phyloP scores from a whole-genome alignment of 2,888 invertebrate genomes.

The Nymphalis polychloros region DNA sequence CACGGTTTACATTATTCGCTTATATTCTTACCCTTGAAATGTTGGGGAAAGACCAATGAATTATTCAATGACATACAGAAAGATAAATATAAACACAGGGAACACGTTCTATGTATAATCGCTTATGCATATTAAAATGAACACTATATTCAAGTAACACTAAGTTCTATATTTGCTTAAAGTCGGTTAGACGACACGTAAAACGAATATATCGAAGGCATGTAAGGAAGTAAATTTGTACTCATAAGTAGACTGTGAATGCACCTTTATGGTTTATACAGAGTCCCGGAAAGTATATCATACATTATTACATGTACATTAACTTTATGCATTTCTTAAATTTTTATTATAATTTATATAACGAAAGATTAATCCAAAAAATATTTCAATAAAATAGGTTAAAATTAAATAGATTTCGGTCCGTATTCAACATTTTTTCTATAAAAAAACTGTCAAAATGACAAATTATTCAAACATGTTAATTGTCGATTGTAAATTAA shows the following conservation, averaged over 20 bases:
- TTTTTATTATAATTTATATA: neutral
- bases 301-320: slow-evolving; percentile 9
- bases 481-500: too few relatives aligned
- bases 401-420: too few relatives aligned
- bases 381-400: too few relatives aligned
- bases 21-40: slow-evolving; percentile 80
- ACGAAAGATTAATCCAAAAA: too few relatives aligned
- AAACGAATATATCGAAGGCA: slow-evolving; percentile 76
- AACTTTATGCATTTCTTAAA: slow-evolving; percentile 11
- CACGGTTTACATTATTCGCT: slow-evolving; percentile 54
- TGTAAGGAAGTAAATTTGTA: slow-evolving; percentile 73
- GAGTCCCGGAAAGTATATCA: slow-evolving; percentile 46
- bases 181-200: slow-evolving; percentile 65
- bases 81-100: slow-evolving; percentile 77
- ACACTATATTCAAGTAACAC: slow-evolving; percentile 52
- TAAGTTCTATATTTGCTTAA: slow-evolving; percentile 71
- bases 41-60: slow-evolving; percentile 77
- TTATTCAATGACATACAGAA: slow-evolving; percentile 80
- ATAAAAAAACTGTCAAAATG: too few relatives aligned
- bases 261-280: slow-evolving; percentile 66
- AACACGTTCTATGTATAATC: slow-evolving; percentile 51
- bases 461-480: too few relatives aligned
- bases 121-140: slow-evolving; percentile 57
- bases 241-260: slow-evolving; percentile 73
- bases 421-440: too few relatives aligned